Evolutionary conservation across 2,113 vertebrate species (phyloP).

Genomic region (Podilymbus podiceps): DNA sequence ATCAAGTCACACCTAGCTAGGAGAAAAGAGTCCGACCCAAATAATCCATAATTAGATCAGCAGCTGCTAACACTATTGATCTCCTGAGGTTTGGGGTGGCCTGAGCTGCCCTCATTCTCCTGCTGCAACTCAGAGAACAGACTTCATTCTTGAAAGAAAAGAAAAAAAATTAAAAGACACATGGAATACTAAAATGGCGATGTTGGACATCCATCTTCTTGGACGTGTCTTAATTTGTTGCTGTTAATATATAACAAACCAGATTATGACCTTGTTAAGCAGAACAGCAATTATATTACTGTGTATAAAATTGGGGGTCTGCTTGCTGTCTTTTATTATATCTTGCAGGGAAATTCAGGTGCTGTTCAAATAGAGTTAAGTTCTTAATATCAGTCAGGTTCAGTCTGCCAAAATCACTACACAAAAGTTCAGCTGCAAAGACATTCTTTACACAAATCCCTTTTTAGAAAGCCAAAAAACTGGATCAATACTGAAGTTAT

Average conservation of each 20-base stretch:
- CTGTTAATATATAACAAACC: background rate
- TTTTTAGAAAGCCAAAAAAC: background rate
- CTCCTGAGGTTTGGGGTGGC: conserved; percentile 37
- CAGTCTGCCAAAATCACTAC: background rate
- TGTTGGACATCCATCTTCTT: background rate
- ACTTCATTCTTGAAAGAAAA: conserved; percentile 27
- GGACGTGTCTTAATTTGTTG: background rate
- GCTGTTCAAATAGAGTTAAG: background rate
- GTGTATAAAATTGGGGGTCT: background rate
- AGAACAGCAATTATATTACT: background rate
- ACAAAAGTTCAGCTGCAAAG: background rate
- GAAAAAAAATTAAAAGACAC: background rate
- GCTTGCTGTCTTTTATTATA: background rate
- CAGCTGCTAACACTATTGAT: conserved; percentile 10
- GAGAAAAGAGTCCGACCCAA: conserved; percentile 47
- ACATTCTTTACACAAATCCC: background rate
- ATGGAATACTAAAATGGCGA: background rate
- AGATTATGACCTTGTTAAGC: background rate
- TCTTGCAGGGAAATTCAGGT: background rate
- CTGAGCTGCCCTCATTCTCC: conserved; percentile 34
- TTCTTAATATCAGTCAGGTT: background rate
- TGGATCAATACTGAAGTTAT: background rate
- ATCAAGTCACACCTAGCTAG: background rate
- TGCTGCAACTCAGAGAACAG: conserved; percentile 3
- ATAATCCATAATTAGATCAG: conserved; percentile 56